Conservation (phyloP, 2,113 vertebrate species). For the Channa maculata region DNA sequence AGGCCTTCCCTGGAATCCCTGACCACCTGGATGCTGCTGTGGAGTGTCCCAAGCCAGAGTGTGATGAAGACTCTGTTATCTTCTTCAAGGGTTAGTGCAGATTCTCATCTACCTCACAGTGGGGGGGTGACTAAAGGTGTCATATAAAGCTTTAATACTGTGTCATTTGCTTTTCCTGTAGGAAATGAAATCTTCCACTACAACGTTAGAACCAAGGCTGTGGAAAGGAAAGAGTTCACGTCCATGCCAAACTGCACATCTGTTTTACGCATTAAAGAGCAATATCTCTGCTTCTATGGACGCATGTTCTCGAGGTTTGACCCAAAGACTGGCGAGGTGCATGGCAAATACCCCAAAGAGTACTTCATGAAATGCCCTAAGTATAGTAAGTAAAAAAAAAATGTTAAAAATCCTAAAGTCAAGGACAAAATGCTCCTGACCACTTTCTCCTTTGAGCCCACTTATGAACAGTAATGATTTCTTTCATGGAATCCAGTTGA, state of each 20-base stretch:
- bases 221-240: slow-evolving; percentile 78
- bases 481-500: too few relatives aligned
- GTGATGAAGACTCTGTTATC: slow-evolving; percentile 63
- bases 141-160: too few relatives aligned
- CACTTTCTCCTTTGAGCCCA: too few relatives aligned
- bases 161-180: background rate
- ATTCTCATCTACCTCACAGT: background rate
- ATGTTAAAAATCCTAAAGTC: too few relatives aligned
- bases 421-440: too few relatives aligned
- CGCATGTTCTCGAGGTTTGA: slow-evolving; percentile 86
- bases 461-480: too few relatives aligned
- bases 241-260: slow-evolving; percentile 81
- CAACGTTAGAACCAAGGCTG: slow-evolving; percentile 67
- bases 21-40: slow-evolving; percentile 70
- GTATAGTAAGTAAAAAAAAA: slow-evolving; percentile 79
- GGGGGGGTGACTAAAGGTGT: too few relatives aligned
- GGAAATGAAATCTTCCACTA: slow-evolving; percentile 78
- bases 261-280: slow-evolving; percentile 82
- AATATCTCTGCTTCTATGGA: slow-evolving; percentile 88
- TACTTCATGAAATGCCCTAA: slow-evolving; percentile 87
- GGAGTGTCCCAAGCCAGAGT: slow-evolving; percentile 67
- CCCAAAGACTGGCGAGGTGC: slow-evolving; percentile 81
- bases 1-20: slow-evolving; percentile 74
- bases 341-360: slow-evolving; percentile 81
- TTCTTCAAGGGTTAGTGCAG: slow-evolving; percentile 73